phyloP scores from a whole-genome alignment of 2,888 invertebrate species.

The Tetragonisca angustula region DNA sequence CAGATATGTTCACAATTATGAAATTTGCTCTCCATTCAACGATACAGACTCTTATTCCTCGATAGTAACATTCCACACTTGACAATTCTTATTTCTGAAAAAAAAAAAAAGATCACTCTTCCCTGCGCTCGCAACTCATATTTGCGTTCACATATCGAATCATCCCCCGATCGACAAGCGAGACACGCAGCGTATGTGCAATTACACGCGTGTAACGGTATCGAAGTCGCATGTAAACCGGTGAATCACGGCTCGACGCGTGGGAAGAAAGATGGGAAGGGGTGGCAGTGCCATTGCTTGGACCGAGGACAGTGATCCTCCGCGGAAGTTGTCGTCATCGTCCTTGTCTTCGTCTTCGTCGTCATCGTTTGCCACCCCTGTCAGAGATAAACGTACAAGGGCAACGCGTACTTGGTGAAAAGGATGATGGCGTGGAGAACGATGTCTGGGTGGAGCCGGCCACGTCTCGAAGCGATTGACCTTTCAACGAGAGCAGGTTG shows the following conservation, averaged over 20 bases:
- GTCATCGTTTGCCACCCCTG: conserved; percentile 18
- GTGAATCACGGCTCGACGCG: conserved; percentile 75
- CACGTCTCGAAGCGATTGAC: conserved; percentile 36
- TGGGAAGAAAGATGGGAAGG: conserved; percentile 63
- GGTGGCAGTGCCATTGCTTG: conserved; percentile 42
- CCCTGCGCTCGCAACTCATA: no score
- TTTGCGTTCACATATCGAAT: no score
- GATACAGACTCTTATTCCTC: no score
- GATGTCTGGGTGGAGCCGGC: conserved; percentile 3
- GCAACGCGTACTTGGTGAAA: conserved; percentile 9
- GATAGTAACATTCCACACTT: no score
- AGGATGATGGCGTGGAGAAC: not conserved
- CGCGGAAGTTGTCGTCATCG: conserved; percentile 3
- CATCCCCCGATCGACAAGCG: no score
- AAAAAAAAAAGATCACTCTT: no score
- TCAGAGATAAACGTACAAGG: conserved; percentile 2
- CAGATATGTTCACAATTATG: no score
- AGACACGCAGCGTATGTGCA: not conserved
- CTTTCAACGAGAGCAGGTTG: conserved; percentile 53
- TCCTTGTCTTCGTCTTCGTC: conserved; percentile 15
- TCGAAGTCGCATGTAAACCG: conserved; percentile 74
- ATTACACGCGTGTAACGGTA: conserved; percentile 72
- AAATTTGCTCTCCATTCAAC: no score
- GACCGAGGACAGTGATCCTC: conserved; percentile 59
- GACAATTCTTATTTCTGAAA: no score